A percentile compares a stretch with the other conserved stretches of the same genome.
These are phyloP conservation scores for Melanostoma mellinum DNA, from an alignment of 2,888 invertebrate genomes.

Conservation along the genomic window DNA sequence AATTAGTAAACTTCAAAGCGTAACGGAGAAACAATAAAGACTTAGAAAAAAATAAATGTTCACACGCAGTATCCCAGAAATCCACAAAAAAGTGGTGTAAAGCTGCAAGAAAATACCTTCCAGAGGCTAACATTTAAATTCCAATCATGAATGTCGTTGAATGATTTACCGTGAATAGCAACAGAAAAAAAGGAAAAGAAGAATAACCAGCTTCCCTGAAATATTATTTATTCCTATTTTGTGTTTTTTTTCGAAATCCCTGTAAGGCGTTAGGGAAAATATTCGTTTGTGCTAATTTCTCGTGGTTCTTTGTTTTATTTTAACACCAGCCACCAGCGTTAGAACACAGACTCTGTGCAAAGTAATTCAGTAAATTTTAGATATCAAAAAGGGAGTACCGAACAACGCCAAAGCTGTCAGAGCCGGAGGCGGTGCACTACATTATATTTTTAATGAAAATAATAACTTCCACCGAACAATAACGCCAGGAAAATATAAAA, in stretches of 20 bases:
- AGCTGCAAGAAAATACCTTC: constrained; percentile 31
- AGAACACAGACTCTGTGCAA: not conserved
- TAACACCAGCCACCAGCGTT: not conserved
- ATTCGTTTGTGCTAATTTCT: constrained; percentile 11
- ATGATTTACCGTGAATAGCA: constrained; percentile 52
- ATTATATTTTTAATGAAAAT: constrained; percentile 12
- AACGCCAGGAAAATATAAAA: constrained; percentile 13
- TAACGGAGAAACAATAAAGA: constrained; percentile 27
- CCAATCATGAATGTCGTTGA: constrained; percentile 70
- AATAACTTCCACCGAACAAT: constrained; percentile 34
- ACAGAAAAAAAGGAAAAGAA: constrained; percentile 5
- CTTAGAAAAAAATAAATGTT: constrained; percentile 10
- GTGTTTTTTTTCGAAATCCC: no score
- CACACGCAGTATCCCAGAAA: constrained; percentile 44
- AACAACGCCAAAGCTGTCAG: not conserved
- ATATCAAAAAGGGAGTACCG: not conserved
- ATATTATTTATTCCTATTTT: not conserved
- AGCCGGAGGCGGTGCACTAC: constrained; percentile 2
- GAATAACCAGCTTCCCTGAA: constrained; percentile 15
- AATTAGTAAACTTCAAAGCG: constrained; percentile 68
- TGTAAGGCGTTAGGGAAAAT: not conserved
- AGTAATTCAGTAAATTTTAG: not conserved
- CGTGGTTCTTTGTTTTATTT: not conserved
- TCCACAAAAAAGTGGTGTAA: constrained; percentile 25
- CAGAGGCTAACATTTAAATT: constrained; percentile 68